Conservation (phyloP, 1,140 invertebrate genomes). For the Hestina assimilis region DNA sequence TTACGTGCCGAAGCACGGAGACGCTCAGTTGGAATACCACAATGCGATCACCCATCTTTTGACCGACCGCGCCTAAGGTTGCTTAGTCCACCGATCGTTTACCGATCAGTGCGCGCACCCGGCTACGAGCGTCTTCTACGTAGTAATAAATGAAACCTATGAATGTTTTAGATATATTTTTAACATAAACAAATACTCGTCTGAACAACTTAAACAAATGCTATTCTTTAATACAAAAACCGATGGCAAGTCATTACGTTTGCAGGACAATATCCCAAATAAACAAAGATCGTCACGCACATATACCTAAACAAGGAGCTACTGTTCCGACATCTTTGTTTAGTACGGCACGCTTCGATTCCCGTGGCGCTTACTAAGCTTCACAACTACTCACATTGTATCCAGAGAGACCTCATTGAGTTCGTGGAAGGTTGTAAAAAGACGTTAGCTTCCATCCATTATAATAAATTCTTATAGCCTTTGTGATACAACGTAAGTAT, state of each 20-base stretch:
- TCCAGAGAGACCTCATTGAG: conserved; percentile 47
- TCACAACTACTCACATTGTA: conserved; percentile 47
- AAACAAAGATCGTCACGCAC: conserved; percentile 25
- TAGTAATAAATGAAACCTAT: too few species aligned
- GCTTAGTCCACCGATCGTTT: too few species aligned
- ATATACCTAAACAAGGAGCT: conserved; percentile 33
- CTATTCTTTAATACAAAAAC: neutral
- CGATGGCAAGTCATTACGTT: conserved; percentile 7
- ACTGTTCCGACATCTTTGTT: conserved; percentile 36
- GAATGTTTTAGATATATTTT: too few species aligned
- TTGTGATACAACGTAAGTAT: conserved; percentile 26
- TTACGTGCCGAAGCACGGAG: too few species aligned
- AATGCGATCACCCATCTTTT: too few species aligned
- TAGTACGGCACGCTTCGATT: conserved; percentile 38
- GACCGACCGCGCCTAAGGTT: too few species aligned
- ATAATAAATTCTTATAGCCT: conserved; percentile 37
- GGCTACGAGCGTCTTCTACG: too few species aligned
- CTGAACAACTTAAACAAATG: neutral
- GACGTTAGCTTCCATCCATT: conserved; percentile 26
- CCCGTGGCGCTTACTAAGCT: conserved; percentile 30
- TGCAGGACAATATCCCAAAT: conserved; percentile 9
- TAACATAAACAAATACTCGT: neutral
- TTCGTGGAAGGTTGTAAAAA: conserved; percentile 55
- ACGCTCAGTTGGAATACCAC: too few species aligned
- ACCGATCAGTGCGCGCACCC: too few species aligned